phyloP scores from a whole-genome alignment of 2,888 invertebrate species.

The Oscheius sp. region DNA sequence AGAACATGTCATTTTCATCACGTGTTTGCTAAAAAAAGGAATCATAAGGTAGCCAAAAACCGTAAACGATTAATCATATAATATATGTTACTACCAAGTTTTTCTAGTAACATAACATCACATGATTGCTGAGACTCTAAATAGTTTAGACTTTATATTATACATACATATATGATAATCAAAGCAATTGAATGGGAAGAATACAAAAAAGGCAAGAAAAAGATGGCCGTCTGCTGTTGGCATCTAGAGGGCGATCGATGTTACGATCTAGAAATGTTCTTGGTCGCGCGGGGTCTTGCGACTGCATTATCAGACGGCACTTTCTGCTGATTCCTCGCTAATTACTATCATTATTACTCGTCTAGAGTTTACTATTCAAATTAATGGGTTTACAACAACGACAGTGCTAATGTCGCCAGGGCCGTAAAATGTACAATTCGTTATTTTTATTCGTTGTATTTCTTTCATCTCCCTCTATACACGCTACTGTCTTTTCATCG shows the following conservation, averaged over 20 bases:
- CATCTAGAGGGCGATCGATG: conserved; percentile 23
- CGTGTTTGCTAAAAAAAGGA: too few species aligned
- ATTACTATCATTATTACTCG: conserved; percentile 3
- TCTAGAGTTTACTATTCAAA: not conserved
- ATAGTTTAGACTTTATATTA: too few species aligned
- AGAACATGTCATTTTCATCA: too few species aligned
- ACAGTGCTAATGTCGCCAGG: not conserved
- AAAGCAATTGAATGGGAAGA: not conserved
- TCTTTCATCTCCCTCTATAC: not conserved
- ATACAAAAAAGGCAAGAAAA: not conserved
- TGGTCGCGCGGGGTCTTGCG: conserved; percentile 25
- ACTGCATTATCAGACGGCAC: conserved; percentile 26
- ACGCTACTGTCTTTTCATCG: conserved; percentile 58
- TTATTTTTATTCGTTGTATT: not conserved
- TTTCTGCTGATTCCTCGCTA: conserved; percentile 22
- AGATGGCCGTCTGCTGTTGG: conserved; percentile 12
- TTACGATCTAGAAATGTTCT: conserved; percentile 31
- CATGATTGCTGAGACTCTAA: too few species aligned
- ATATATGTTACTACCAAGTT: too few species aligned
- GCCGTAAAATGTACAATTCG: not conserved
- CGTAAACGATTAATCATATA: too few species aligned
- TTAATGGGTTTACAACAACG: not conserved
- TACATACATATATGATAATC: too few species aligned
- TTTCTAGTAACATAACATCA: too few species aligned
- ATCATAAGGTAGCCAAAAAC: too few species aligned